Evolutionary conservation across 2,888 invertebrate genomes (phyloP).

Genomic region (Synanthedon vespiformis): DNA sequence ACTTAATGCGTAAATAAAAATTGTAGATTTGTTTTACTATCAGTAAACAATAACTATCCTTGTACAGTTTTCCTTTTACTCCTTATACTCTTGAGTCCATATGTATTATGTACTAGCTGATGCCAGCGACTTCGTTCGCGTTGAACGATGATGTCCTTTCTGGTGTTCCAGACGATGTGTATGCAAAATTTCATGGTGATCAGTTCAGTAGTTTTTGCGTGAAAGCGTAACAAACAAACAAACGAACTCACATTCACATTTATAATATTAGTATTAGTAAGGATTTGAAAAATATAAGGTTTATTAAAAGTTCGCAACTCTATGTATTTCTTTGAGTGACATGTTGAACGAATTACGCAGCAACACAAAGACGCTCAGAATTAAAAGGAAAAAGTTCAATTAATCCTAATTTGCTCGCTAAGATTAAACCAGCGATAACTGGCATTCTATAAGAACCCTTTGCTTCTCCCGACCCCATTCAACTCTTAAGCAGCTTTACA

Average conservation of each 20-base stretch:
- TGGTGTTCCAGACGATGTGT: too few species aligned
- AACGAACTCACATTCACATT: too few species aligned
- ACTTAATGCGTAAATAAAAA: neutral
- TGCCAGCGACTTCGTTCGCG: too few species aligned
- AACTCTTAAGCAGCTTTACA: constrained; percentile 62
- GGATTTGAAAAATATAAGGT: neutral
- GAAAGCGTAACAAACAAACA: too few species aligned
- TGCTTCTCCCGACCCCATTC: constrained; percentile 51
- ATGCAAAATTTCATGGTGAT: too few species aligned
- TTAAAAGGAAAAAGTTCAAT: constrained; percentile 63
- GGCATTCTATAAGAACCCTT: constrained; percentile 60
- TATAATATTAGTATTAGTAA: too few species aligned
- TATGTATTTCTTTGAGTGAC: constrained; percentile 36
- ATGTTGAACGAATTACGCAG: constrained; percentile 52
- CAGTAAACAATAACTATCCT: too few species aligned
- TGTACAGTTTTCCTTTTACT: too few species aligned
- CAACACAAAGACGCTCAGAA: constrained; percentile 49
- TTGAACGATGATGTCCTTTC: too few species aligned
- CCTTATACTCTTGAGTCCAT: too few species aligned
- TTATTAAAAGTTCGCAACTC: constrained; percentile 23
- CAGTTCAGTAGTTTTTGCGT: too few species aligned
- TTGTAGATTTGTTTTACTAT: neutral
- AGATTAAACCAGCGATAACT: constrained; percentile 62
- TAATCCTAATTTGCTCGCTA: constrained; percentile 67
- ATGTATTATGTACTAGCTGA: too few species aligned